phyloP scores from a whole-genome alignment of 2,113 vertebrate genomes.

The Varanus salvator region DNA sequence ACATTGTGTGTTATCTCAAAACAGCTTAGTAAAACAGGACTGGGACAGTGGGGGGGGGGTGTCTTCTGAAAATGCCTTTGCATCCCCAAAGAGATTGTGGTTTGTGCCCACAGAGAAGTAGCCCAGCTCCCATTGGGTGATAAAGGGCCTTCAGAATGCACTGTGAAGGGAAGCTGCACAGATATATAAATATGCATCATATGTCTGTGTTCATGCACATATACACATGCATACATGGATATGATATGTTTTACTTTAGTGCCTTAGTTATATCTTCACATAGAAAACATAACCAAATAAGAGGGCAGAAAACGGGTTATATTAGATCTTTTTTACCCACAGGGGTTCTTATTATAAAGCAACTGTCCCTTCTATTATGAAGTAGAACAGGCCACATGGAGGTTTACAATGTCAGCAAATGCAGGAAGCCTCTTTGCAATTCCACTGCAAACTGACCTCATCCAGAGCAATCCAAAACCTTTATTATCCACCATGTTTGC shows the following conservation, averaged over 20 bases:
- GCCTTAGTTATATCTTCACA: background rate
- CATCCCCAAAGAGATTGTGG: background rate
- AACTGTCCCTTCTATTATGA: background rate
- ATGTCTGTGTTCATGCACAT: too few species aligned
- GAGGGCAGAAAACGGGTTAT: background rate
- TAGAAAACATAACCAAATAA: background rate
- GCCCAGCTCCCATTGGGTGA: background rate
- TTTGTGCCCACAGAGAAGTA: background rate
- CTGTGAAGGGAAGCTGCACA: too few species aligned
- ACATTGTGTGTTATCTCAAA: slow-evolving; percentile 6
- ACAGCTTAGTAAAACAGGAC: background rate
- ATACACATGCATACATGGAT: too few species aligned
- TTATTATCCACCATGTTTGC: too few species aligned
- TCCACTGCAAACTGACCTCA: too few species aligned
- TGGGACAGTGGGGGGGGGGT: background rate
- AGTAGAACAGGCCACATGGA: background rate
- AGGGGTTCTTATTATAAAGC: background rate
- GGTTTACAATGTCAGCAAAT: background rate
- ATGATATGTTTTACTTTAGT: too few species aligned
- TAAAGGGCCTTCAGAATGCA: background rate
- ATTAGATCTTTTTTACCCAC: background rate
- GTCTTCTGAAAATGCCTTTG: background rate
- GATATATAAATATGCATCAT: too few species aligned
- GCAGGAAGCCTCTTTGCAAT: too few species aligned
- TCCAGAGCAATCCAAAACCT: too few species aligned